phyloP scores from a whole-genome alignment of 2,888 invertebrate species.

The Oligia fasciuncula region DNA sequence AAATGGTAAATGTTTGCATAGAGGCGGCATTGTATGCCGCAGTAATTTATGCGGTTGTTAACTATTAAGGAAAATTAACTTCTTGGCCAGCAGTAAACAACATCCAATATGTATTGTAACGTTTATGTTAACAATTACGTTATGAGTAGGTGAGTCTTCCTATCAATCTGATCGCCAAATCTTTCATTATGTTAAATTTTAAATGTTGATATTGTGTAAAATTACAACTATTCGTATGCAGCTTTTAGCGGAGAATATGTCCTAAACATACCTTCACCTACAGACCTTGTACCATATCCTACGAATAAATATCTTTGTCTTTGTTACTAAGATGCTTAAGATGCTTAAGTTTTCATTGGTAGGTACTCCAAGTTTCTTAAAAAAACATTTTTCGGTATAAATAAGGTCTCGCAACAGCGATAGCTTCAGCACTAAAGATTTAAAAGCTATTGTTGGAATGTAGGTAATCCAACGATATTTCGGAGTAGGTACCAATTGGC shows the following conservation, averaged over 20 bases:
- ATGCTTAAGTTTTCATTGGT: not conserved
- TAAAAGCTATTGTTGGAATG: slow-evolving; percentile 10
- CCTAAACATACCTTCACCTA: no score
- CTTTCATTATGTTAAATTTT: not conserved
- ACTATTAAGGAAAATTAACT: slow-evolving; percentile 33
- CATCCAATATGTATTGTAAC: not conserved
- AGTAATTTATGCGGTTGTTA: slow-evolving; percentile 37
- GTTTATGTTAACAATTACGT: not conserved
- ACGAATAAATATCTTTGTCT: not conserved
- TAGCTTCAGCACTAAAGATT: not conserved
- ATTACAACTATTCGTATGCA: no score
- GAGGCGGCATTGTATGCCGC: slow-evolving; percentile 28
- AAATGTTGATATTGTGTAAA: not conserved
- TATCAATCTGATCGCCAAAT: not conserved
- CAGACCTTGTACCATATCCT: not conserved
- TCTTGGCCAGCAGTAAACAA: slow-evolving; percentile 13
- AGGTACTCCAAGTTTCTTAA: not conserved
- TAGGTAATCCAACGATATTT: slow-evolving; percentile 6
- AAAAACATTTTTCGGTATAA: not conserved
- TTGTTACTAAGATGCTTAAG: no score
- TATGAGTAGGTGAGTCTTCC: not conserved
- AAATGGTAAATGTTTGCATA: slow-evolving; percentile 45
- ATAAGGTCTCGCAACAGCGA: not conserved
- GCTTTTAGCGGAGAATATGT: no score
- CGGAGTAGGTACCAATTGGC: not conserved